phyloP scores from a whole-genome alignment of 2,797 vertebrate genomes.

The Artibeus lituratus region DNA sequence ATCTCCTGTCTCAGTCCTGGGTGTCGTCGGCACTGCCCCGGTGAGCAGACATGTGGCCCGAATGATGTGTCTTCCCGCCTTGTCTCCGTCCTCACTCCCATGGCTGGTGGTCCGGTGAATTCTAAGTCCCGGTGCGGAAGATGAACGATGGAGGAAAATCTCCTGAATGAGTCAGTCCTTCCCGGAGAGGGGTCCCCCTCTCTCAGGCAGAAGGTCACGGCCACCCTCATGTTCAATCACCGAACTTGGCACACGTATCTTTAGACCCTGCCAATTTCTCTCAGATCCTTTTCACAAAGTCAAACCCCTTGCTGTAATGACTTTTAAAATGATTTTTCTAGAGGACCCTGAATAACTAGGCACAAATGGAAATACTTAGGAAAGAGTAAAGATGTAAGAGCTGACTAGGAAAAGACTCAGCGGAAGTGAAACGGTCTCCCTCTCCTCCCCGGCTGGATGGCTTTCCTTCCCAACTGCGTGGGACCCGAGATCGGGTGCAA shows the following conservation, averaged over 20 bases:
- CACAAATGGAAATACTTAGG: background rate
- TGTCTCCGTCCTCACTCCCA: rapidly evolving
- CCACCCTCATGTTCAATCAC: too few relatives aligned
- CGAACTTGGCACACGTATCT: background rate
- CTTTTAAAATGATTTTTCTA: background rate
- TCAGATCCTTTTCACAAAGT: background rate
- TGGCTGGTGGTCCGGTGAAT: background rate
- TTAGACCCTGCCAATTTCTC: rapidly evolving
- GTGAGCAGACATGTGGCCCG: rapidly evolving
- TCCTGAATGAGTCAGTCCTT: background rate
- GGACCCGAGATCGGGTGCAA: background rate
- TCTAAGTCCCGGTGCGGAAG: rapidly evolving
- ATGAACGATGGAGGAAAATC: rapidly evolving
- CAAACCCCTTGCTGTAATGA: background rate
- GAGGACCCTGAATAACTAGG: background rate
- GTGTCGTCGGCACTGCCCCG: too few relatives aligned
- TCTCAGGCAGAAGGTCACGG: rapidly evolving
- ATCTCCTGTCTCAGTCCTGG: background rate
- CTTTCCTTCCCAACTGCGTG: rapidly evolving
- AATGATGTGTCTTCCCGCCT: background rate
- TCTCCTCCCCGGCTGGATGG: too few relatives aligned
- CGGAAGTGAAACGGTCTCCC: rapidly evolving
- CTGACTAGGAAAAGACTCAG: background rate
- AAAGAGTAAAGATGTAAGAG: background rate
- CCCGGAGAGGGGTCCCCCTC: background rate